A percentile compares a stretch with the other conserved stretches of the same genome.
Evolutionary conservation across 2,797 vertebrate species (phyloP).

Genomic region (Lepilemur ruficaudatus): DNA sequence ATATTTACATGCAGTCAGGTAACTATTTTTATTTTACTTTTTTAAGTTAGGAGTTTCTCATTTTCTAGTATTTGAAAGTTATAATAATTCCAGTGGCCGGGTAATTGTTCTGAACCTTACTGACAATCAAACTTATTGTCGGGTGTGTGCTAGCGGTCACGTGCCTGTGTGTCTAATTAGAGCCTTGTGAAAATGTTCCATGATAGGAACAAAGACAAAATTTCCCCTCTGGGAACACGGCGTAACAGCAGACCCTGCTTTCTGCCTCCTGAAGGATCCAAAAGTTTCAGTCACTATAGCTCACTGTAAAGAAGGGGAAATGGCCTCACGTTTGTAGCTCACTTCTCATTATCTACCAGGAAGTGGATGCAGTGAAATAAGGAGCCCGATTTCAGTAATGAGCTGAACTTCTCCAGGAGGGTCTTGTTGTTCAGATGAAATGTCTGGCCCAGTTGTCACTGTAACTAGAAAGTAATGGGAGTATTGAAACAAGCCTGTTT

Average conservation of each 20-base stretch:
- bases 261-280: neutral
- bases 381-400: neutral
- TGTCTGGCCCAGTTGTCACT: neutral
- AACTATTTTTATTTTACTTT: neutral
- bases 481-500: neutral
- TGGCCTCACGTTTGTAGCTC: neutral
- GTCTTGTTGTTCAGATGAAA: neutral
- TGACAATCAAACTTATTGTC: neutral
- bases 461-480: neutral
- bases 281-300: neutral
- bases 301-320: slow-evolving; percentile 21
- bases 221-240: neutral
- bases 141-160: neutral
- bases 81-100: neutral
- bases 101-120: neutral
- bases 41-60: neutral
- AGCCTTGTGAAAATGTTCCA: neutral
- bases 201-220: neutral
- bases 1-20: neutral
- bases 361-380: neutral
- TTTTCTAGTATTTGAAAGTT: neutral
- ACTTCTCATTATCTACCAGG: slow-evolving; percentile 41
- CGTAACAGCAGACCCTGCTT: neutral
- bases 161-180: neutral
- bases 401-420: neutral